Conservation (phyloP, 2,797 vertebrate genomes). For the Ambastaia sidthimunki region DNA sequence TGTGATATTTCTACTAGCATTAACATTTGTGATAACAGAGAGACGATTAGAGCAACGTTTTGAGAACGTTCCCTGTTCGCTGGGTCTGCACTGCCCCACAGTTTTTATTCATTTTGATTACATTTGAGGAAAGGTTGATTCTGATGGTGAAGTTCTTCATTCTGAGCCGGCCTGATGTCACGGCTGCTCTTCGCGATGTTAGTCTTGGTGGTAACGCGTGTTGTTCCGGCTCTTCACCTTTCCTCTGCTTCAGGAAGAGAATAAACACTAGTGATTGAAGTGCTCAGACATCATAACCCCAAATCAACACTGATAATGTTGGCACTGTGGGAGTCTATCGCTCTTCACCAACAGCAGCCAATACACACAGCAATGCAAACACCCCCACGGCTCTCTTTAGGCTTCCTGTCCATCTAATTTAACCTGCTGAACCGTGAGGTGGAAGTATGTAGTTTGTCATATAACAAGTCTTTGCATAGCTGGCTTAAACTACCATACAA, state of each 20-base stretch:
- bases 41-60: no score
- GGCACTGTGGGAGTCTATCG: constrained; percentile 1
- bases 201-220: not conserved
- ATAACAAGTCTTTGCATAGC: not conserved
- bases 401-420: not conserved
- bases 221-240: not conserved
- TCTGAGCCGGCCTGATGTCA: no score
- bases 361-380: constrained; percentile 19
- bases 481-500: not conserved
- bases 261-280: constrained; percentile 39
- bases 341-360: not conserved
- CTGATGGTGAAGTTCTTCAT: not conserved
- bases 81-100: not conserved
- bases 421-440: not conserved
- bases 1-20: no score
- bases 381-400: not conserved
- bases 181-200: not conserved
- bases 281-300: constrained; percentile 21
- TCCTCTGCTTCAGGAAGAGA: not conserved
- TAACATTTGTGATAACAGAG: no score
- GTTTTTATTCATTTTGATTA: no score
- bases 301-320: constrained; percentile 37
- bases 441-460: not conserved
- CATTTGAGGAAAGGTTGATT: not conserved
- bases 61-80: no score